Evolutionary conservation across 2,888 invertebrate species (phyloP).

Genomic region (Acleris literana): DNA sequence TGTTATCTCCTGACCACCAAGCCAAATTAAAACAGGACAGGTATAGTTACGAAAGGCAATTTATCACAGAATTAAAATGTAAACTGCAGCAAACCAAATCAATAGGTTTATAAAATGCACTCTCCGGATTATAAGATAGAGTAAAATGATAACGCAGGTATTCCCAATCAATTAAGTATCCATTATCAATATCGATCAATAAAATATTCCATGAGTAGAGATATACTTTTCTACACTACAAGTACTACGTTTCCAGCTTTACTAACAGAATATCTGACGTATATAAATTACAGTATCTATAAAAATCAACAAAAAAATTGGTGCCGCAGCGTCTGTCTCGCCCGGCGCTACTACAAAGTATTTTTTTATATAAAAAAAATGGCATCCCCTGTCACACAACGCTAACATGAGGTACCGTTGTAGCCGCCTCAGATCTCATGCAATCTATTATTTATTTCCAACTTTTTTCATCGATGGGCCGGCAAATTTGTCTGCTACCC

Average conservation of each 20-base stretch:
- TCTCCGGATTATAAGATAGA: too few relatives aligned
- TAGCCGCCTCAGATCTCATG: slow-evolving; percentile 27
- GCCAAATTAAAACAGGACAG: too few relatives aligned
- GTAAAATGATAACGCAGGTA: too few relatives aligned
- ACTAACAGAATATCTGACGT: neutral
- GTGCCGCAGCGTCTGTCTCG: slow-evolving; percentile 34
- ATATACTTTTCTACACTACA: too few relatives aligned
- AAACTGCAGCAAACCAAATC: too few relatives aligned
- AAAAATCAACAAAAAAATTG: slow-evolving; percentile 31
- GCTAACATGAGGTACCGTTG: slow-evolving; percentile 30
- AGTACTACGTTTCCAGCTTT: neutral
- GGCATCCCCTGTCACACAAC: slow-evolving; percentile 29
- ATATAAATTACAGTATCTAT: slow-evolving; percentile 21
- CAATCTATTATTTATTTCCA: slow-evolving; percentile 26
- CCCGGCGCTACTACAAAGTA: slow-evolving; percentile 33
- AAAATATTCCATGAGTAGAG: too few relatives aligned
- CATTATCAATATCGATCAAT: too few relatives aligned
- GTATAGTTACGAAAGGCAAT: too few relatives aligned
- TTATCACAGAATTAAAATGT: too few relatives aligned
- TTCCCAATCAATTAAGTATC: too few relatives aligned
- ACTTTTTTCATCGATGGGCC: slow-evolving; percentile 3
- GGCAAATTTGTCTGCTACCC: neutral
- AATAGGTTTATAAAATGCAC: too few relatives aligned
- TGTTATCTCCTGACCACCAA: too few relatives aligned
- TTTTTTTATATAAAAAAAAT: slow-evolving; percentile 25